These are phyloP conservation scores for Sebastes steindachneri DNA, from an alignment of 2,797 vertebrate genomes.

Conservation along the genomic window DNA sequence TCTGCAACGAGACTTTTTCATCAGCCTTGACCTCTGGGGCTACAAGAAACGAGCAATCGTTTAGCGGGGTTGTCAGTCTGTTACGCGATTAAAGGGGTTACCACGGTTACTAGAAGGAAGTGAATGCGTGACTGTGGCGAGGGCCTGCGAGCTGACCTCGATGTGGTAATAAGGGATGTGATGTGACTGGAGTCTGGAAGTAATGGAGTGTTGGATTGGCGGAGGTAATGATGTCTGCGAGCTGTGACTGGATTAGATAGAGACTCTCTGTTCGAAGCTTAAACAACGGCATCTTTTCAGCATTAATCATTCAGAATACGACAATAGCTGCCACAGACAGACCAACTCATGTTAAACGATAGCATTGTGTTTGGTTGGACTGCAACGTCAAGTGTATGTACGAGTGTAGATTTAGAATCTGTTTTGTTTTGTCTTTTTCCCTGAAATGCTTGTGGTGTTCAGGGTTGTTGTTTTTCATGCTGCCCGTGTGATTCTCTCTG, in stretches of 20 bases:
- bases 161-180: conserved; percentile 54
- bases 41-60: conserved; percentile 1
- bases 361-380: conserved; percentile 10
- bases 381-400: not conserved
- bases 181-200: conserved; percentile 46
- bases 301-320: conserved; percentile 20
- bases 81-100: conserved; percentile 33
- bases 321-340: conserved; percentile 47
- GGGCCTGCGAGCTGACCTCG: conserved; percentile 46
- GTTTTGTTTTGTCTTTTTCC: not conserved
- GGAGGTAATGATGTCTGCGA: conserved; percentile 35
- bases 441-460: not conserved
- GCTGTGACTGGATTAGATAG: conserved; percentile 38
- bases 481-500: not conserved
- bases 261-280: conserved; percentile 43
- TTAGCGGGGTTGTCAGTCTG: conserved; percentile 18
- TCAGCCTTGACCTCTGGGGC: conserved; percentile 19
- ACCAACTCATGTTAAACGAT: conserved; percentile 10
- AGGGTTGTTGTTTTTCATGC: not conserved
- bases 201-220: conserved; percentile 33
- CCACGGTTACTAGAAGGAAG: conserved; percentile 21
- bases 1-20: conserved; percentile 6
- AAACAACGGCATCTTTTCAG: conserved; percentile 40
- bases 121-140: conserved; percentile 13
- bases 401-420: not conserved